Conservation (phyloP, 1,140 invertebrate genomes). For the Drosophila pruinosa region DNA sequence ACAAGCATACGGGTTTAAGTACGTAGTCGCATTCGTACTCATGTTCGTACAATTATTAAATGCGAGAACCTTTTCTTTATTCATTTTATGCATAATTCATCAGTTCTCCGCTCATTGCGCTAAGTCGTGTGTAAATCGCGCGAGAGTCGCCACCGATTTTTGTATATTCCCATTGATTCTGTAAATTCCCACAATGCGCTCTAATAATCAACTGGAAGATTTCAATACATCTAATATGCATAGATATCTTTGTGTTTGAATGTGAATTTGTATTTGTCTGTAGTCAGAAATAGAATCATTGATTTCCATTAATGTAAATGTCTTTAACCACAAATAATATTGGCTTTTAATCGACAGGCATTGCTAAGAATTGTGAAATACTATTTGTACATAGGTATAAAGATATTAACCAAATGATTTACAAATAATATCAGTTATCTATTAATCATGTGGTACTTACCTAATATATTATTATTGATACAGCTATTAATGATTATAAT, state of each 20-base stretch:
- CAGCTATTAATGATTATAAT: background rate
- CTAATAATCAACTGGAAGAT: slow-evolving; percentile 38
- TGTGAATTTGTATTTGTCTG: background rate
- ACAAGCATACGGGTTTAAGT: background rate
- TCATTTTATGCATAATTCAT: slow-evolving; percentile 39
- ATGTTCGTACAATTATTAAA: background rate
- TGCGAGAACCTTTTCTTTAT: slow-evolving; percentile 17
- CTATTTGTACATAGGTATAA: slow-evolving; percentile 4
- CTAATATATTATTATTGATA: background rate
- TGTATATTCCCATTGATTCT: slow-evolving; percentile 30
- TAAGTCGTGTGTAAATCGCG: slow-evolving; percentile 45
- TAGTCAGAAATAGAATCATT: background rate
- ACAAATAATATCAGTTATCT: background rate
- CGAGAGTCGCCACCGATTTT: slow-evolving; percentile 41
- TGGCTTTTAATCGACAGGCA: slow-evolving; percentile 7
- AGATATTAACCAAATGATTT: too few relatives aligned
- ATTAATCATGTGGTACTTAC: background rate
- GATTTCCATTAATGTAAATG: slow-evolving; percentile 14
- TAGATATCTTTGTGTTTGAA: background rate
- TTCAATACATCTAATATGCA: background rate
- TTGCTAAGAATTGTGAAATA: slow-evolving; percentile 19
- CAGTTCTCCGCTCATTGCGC: slow-evolving; percentile 15
- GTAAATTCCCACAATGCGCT: slow-evolving; percentile 57
- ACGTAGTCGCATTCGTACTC: background rate
- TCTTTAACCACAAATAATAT: slow-evolving; percentile 24